Percentiles rank a stretch among this genome's conserved stretches.
phyloP scores from a whole-genome alignment of 2,797 vertebrate species.

The Xiphorhynchus erythropygius region DNA sequence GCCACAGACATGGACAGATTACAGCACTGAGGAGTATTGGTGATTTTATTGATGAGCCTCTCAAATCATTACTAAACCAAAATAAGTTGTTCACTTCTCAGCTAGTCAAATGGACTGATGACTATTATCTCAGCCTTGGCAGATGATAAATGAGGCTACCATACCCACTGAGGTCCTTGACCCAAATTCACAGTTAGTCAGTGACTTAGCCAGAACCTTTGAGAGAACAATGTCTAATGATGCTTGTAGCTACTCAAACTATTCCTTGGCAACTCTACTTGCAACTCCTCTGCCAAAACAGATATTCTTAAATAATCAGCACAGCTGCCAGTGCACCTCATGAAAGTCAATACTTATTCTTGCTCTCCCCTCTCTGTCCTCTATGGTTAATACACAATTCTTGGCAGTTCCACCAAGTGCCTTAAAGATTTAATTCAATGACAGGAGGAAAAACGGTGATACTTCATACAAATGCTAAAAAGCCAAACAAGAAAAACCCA shows the following conservation, averaged over 20 bases:
- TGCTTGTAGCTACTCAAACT: slow-evolving; percentile 54
- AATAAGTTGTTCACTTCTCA: slow-evolving; percentile 70
- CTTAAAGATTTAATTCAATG: not conserved
- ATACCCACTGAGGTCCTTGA: slow-evolving; percentile 62
- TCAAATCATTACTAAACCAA: slow-evolving; percentile 74
- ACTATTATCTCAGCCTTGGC: slow-evolving; percentile 57
- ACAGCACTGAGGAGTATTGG: slow-evolving; percentile 50
- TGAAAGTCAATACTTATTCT: not conserved
- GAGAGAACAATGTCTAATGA: slow-evolving; percentile 51
- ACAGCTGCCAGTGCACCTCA: slow-evolving; percentile 2
- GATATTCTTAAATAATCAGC: slow-evolving; percentile 26
- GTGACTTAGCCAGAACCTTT: slow-evolving; percentile 56
- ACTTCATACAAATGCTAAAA: not conserved
- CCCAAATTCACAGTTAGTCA: slow-evolving; percentile 67
- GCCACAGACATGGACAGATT: slow-evolving; percentile 52
- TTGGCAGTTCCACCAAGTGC: not conserved
- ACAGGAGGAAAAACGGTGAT: not conserved
- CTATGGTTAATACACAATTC: not conserved
- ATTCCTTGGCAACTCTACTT: slow-evolving; percentile 48
- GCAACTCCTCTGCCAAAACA: slow-evolving; percentile 58
- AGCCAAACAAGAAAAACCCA: rapidly evolving
- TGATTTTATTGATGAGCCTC: slow-evolving; percentile 74
- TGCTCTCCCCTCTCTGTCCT: not conserved
- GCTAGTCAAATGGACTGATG: slow-evolving; percentile 70
- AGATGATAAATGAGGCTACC: slow-evolving; percentile 70